Evolutionary conservation across 2,113 vertebrate genomes (phyloP).

Genomic region (Typhlomys cinereus): DNA sequence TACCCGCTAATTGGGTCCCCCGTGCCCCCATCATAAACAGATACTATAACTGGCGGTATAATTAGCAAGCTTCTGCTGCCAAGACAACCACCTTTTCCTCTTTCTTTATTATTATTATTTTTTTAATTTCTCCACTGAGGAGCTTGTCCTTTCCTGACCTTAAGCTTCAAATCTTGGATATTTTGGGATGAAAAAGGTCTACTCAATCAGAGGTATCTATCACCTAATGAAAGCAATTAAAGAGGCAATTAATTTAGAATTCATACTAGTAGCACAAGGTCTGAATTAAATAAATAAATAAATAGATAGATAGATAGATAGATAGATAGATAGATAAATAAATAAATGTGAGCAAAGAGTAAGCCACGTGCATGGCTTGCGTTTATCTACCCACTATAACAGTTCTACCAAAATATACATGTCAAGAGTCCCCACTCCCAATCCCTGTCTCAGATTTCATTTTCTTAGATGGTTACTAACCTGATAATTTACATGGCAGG

Average conservation of each 20-base stretch:
- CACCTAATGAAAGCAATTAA: constrained; percentile 62
- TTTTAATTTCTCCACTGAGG: not conserved
- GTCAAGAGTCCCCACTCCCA: not conserved
- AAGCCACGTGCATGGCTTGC: not conserved
- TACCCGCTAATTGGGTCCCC: constrained; percentile 73
- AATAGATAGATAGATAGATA: not conserved
- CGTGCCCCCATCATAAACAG: constrained; percentile 56
- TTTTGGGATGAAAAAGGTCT: constrained; percentile 33
- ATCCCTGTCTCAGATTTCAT: not conserved
- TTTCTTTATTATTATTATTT: not conserved
- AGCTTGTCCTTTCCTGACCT: constrained; percentile 62
- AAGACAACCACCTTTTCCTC: constrained; percentile 40
- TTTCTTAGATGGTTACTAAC: not conserved
- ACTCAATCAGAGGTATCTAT: constrained; percentile 56
- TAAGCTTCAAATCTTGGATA: constrained; percentile 57
- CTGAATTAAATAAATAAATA: not conserved
- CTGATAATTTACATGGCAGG: not conserved
- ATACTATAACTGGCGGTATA: constrained; percentile 21
- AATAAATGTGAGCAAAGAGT: not conserved
- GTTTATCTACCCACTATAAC: constrained; percentile 32
- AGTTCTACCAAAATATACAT: not conserved
- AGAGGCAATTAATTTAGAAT: constrained; percentile 59
- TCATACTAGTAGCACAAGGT: constrained; percentile 17
- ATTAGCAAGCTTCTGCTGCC: constrained; percentile 57
- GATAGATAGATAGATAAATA: not conserved